phyloP scores from a whole-genome alignment of 2,113 vertebrate species.

The Perca schrenkii region DNA sequence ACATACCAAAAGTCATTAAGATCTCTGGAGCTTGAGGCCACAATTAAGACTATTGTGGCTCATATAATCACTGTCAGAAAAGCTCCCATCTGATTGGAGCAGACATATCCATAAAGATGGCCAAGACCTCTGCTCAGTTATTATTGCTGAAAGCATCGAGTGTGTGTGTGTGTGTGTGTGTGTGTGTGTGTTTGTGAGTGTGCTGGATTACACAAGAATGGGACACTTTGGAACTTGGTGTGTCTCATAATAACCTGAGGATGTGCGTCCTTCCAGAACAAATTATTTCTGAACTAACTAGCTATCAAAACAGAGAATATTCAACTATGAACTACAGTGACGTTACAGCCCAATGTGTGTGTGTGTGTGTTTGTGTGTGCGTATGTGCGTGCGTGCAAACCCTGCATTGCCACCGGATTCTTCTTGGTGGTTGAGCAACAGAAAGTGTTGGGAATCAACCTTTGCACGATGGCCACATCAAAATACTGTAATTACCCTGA shows the following conservation, averaged over 20 bases:
- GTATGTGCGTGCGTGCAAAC: no score
- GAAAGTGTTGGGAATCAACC: neutral
- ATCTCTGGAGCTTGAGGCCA: conserved; percentile 64
- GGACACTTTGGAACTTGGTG: conserved; percentile 31
- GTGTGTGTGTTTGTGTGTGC: neutral
- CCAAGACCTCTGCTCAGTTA: conserved; percentile 74
- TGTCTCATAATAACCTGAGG: conserved; percentile 68
- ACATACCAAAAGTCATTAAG: conserved; percentile 70
- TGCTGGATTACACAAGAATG: conserved; percentile 33
- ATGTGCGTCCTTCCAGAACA: conserved; percentile 60
- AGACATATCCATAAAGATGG: conserved; percentile 75
- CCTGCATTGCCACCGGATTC: neutral
- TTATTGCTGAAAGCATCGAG: conserved; percentile 69
- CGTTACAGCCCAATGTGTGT: neutral
- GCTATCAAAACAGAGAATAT: conserved; percentile 65
- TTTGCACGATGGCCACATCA: neutral
- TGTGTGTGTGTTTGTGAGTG: neutral
- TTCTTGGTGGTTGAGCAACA: neutral
- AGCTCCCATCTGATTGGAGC: conserved; percentile 75
- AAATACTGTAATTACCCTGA: conserved; percentile 37
- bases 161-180: conserved; percentile 35
- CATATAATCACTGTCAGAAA: conserved; percentile 73
- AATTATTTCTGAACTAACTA: conserved; percentile 64
- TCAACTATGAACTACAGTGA: conserved; percentile 1
- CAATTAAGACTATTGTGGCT: conserved; percentile 80